A percentile compares a stretch with the other conserved stretches of the same genome.
Conservation (phyloP, 2,113 vertebrate species). For the Elephantulus edwardii region DNA sequence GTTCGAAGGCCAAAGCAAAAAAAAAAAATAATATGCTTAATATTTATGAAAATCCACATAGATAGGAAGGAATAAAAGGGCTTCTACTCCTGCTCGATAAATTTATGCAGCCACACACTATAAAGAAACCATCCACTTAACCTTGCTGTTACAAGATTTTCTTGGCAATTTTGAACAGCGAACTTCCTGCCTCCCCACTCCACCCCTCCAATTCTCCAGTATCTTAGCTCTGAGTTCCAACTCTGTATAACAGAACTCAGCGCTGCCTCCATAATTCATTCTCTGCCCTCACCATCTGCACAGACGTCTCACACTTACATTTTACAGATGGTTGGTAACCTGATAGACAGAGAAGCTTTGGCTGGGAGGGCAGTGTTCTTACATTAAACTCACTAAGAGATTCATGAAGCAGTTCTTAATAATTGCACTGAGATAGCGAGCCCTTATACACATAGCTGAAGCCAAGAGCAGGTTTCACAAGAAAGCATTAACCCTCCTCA, state of each 20-base stretch:
- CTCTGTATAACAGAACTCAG: neutral
- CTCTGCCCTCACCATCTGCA: constrained; percentile 31
- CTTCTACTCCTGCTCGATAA: constrained; percentile 41
- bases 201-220: neutral
- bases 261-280: neutral
- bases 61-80: neutral
- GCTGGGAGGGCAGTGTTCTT: constrained; percentile 25
- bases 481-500: constrained; percentile 56
- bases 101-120: constrained; percentile 26
- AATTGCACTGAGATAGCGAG: neutral
- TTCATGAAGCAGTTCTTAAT: constrained; percentile 58
- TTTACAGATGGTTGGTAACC: constrained; percentile 53
- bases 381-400: constrained; percentile 53
- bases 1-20: constrained; percentile 32
- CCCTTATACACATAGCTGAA: constrained; percentile 37
- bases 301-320: constrained; percentile 53
- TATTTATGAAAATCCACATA: constrained; percentile 45
- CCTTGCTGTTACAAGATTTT: constrained; percentile 35
- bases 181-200: neutral
- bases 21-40: constrained; percentile 22
- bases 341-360: constrained; percentile 54
- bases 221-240: neutral
- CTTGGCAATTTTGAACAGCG: constrained; percentile 27
- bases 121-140: constrained; percentile 27
- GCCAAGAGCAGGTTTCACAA: constrained; percentile 42